Conservation (phyloP, 2,888 invertebrate species). For the Cerastis rubricosa region DNA sequence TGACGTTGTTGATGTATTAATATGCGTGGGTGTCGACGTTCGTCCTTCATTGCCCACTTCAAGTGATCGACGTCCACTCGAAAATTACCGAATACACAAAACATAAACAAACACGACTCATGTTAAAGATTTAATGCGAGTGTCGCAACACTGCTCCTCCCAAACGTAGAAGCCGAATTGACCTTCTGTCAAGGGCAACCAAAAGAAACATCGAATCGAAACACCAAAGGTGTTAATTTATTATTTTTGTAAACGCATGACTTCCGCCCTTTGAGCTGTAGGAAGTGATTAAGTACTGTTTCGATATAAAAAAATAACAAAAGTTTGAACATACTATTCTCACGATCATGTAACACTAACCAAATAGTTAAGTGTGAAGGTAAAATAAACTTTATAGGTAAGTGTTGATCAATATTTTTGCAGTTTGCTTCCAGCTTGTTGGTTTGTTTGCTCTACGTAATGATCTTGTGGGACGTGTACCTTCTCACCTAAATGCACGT, state of each 20-base stretch:
- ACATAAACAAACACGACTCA: slow-evolving; percentile 82
- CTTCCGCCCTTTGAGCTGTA: slow-evolving; percentile 89
- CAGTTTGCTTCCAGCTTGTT: slow-evolving; percentile 65
- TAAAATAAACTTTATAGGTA: slow-evolving; percentile 69
- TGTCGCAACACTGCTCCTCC: slow-evolving; percentile 82
- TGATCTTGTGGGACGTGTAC: slow-evolving; percentile 64
- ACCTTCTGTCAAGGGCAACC: slow-evolving; percentile 86
- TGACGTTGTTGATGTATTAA: slow-evolving; percentile 63
- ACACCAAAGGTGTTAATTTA: slow-evolving; percentile 86
- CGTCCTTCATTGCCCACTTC: slow-evolving; percentile 83
- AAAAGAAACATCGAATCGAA: slow-evolving; percentile 80
- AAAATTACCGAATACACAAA: slow-evolving; percentile 85
- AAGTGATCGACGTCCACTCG: slow-evolving; percentile 82
- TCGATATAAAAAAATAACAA: slow-evolving; percentile 85
- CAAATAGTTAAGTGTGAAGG: slow-evolving; percentile 79
- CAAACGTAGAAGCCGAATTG: slow-evolving; percentile 80
- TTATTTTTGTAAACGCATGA: slow-evolving; percentile 86
- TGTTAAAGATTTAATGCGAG: slow-evolving; percentile 78
- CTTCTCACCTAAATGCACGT: slow-evolving; percentile 58
- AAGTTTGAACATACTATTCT: slow-evolving; percentile 84
- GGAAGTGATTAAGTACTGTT: slow-evolving; percentile 88
- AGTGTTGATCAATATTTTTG: slow-evolving; percentile 59
- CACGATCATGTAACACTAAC: slow-evolving; percentile 82
- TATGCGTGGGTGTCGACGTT: slow-evolving; percentile 75
- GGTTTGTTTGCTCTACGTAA: slow-evolving; percentile 52